Evolutionary conservation across 2,113 vertebrate genomes (phyloP).

Genomic region (Calonectris borealis): DNA sequence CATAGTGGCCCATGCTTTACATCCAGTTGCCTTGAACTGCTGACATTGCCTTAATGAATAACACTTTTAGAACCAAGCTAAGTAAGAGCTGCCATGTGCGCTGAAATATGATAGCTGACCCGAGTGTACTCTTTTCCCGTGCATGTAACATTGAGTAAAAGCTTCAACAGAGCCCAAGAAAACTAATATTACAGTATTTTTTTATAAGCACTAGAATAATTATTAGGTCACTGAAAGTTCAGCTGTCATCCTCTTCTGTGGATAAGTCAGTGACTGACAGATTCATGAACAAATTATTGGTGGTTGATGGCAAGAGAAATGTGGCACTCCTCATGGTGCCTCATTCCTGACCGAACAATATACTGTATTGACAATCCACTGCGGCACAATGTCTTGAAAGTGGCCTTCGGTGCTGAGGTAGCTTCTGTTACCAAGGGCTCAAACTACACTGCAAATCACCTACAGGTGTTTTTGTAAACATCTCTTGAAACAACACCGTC

Average conservation of each 20-base stretch:
- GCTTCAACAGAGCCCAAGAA: not conserved
- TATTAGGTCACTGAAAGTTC: slow-evolving; percentile 26
- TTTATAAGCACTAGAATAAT: not conserved
- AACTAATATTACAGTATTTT: not conserved
- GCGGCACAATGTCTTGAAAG: not conserved
- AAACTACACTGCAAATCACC: not conserved
- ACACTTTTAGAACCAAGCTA: not conserved
- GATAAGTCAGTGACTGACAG: not conserved
- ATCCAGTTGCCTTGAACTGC: not conserved
- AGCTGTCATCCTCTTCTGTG: slow-evolving; percentile 24
- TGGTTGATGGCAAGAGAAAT: not conserved
- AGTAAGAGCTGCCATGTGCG: not conserved
- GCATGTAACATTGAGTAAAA: not conserved
- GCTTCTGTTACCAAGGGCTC: not conserved
- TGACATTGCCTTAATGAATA: not conserved
- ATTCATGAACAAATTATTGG: not conserved
- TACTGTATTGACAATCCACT: not conserved
- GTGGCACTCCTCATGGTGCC: not conserved
- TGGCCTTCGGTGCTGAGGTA: not conserved
- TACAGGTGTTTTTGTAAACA: not conserved
- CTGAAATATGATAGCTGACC: not conserved
- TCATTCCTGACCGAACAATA: not conserved
- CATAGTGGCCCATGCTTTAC: not conserved
- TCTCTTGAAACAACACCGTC: not conserved
- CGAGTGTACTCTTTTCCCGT: not conserved